Evolutionary conservation across 35 echinoderm and acorn worm genomes (phyloP).

Genomic region (Hemicentrotus pulcherrimus): DNA sequence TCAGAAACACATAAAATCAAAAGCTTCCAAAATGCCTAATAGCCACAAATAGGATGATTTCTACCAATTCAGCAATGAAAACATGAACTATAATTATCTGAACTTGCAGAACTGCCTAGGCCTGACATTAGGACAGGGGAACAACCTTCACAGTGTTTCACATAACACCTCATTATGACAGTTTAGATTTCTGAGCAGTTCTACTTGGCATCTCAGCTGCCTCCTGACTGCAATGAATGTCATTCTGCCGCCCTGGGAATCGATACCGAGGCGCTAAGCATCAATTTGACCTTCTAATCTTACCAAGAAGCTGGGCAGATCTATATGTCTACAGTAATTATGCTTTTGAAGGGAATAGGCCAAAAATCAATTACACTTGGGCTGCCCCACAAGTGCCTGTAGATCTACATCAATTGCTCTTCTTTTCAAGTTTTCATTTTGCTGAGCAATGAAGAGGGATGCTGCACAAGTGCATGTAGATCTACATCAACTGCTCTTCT

Average conservation of each 20-base stretch:
- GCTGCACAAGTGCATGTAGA: background rate
- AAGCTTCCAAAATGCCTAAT: background rate
- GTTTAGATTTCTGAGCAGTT: background rate
- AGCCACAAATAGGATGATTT: background rate
- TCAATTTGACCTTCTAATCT: background rate
- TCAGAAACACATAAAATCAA: background rate
- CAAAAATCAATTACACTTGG: background rate
- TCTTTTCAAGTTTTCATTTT: background rate
- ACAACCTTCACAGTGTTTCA: no score
- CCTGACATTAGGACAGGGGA: background rate
- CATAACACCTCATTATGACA: background rate
- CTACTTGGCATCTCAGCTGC: background rate
- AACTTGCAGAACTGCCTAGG: background rate
- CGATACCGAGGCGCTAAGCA: background rate
- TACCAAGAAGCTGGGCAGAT: background rate
- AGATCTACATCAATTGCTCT: background rate
- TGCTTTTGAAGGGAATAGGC: background rate
- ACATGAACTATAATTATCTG: background rate
- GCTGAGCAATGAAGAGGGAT: background rate
- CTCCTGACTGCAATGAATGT: background rate
- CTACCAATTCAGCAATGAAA: background rate
- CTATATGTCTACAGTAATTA: background rate
- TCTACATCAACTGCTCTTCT: background rate
- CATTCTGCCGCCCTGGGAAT: background rate
- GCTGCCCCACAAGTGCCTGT: background rate